phyloP scores from a whole-genome alignment of 2,113 vertebrate genomes.

The Rhabdomys dilectus region DNA sequence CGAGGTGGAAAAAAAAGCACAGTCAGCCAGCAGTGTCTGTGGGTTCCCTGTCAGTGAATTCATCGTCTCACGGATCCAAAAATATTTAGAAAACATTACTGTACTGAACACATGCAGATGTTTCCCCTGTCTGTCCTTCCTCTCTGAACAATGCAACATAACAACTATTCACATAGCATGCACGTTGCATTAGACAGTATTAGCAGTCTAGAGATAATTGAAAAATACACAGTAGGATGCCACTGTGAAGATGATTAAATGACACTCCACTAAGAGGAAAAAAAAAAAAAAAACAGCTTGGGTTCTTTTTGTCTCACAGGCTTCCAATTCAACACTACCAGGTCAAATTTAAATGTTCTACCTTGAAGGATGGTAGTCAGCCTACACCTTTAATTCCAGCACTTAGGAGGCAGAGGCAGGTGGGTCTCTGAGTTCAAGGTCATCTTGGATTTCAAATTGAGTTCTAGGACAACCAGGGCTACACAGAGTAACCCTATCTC shows the following conservation, averaged over 20 bases:
- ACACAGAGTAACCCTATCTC: neutral
- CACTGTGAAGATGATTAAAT: neutral
- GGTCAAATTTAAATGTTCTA: slow-evolving; percentile 77
- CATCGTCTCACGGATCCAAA: neutral
- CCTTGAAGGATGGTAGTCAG: neutral
- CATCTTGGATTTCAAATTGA: neutral
- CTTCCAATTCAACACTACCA: slow-evolving; percentile 65
- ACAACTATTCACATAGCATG: neutral
- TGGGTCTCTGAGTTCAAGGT: neutral
- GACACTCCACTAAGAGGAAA: neutral
- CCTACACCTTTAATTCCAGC: neutral
- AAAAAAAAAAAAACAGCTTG: slow-evolving; percentile 55
- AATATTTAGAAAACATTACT: neutral
- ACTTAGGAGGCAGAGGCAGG: neutral
- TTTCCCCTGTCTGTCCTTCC: neutral
- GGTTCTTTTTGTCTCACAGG: slow-evolving; percentile 57
- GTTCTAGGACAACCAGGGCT: neutral
- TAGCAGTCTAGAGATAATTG: neutral
- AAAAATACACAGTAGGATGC: neutral
- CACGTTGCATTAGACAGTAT: neutral
- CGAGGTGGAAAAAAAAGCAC: neutral
- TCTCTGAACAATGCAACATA: neutral
- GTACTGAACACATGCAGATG: neutral
- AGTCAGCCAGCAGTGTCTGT: too few relatives aligned
- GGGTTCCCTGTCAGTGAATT: neutral